Evolutionary conservation across 2,113 vertebrate genomes (phyloP).

Genomic region (Scytalopus superciliaris): DNA sequence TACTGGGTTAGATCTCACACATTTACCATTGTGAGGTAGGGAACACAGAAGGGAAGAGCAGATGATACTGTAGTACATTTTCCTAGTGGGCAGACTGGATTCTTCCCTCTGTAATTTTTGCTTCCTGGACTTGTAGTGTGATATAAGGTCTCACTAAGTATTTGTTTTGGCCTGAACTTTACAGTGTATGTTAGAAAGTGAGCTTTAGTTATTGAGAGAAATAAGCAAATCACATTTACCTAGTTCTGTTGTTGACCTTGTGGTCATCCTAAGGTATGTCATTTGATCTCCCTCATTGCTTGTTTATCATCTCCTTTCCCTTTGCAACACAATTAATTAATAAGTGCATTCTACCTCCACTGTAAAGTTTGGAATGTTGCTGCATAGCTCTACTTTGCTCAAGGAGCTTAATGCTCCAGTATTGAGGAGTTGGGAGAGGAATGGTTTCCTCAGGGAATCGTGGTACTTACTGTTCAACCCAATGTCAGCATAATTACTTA

Average conservation of each 20-base stretch:
- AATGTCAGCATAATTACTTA: background rate
- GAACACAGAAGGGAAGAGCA: background rate
- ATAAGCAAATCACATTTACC: no score
- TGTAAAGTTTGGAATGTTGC: no score
- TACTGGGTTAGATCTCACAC: background rate
- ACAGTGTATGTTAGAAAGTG: background rate
- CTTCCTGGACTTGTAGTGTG: background rate
- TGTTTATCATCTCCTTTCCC: no score
- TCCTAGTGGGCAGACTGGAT: background rate
- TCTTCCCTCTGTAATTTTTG: background rate
- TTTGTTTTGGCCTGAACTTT: background rate
- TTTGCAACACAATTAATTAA: no score
- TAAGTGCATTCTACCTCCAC: no score
- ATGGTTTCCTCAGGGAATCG: background rate
- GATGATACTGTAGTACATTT: background rate
- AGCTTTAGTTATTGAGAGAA: background rate
- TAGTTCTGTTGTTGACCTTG: no score
- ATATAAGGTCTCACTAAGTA: background rate
- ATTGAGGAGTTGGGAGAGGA: background rate
- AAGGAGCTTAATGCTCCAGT: background rate
- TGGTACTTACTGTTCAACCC: background rate
- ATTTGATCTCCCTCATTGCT: no score
- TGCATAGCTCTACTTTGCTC: background rate
- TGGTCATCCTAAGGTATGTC: no score
- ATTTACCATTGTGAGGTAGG: background rate